Base-by-base conservation (phyloP, 2,797 vertebrate genomes). In the Anabacerthia variegaticeps region DNA sequence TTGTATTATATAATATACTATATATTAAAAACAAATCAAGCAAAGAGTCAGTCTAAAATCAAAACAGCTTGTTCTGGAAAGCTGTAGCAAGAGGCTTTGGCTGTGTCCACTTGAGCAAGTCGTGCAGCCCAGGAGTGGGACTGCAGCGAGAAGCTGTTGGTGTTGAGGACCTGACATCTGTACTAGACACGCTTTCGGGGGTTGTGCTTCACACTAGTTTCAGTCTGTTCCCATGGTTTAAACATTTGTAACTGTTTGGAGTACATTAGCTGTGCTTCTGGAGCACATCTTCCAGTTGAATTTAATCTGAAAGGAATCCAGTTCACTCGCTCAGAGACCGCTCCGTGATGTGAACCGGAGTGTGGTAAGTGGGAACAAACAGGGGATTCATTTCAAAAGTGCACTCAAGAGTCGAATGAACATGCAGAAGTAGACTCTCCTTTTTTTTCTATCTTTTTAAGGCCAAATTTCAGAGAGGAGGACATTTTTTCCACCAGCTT, bases 301-400 rank as follows among this genome's bases (percentile, higher is more conserved):
- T 92, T 96, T 95, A 95, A 97, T 96, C 95, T 92, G 89, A 97
- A 96, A 95, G 89, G 96, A 94, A 97, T 97, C 96, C 93, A 97
- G 88, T 96, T 95, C 62, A 39, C 46, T 90, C 16, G 0, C 73
- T 96, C 76, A 55, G 88, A 95, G 69, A 94, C 94, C 7, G 0
- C 94, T 96, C 83, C 39, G 4, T 96, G 96, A 95, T 97, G 94
- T 88, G 94, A 97, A 95, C 37, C 0, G 82, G 68, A 96, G 93
- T 95, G 93, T 75, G 91, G 93, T 96, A 90, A 95, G 76, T 68
- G 89, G 95, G 88, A 96, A 93, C 93, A 96, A 96, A 92, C 20
- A 0, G 58, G 30, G 27, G 27, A 89, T 81, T 94, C 2, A 0
- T 80, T 97, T 95, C 82, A 92, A 80, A 95, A 89, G 69, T 72